Conservation (phyloP, 2,888 invertebrate species). For the Metalampra italica region DNA sequence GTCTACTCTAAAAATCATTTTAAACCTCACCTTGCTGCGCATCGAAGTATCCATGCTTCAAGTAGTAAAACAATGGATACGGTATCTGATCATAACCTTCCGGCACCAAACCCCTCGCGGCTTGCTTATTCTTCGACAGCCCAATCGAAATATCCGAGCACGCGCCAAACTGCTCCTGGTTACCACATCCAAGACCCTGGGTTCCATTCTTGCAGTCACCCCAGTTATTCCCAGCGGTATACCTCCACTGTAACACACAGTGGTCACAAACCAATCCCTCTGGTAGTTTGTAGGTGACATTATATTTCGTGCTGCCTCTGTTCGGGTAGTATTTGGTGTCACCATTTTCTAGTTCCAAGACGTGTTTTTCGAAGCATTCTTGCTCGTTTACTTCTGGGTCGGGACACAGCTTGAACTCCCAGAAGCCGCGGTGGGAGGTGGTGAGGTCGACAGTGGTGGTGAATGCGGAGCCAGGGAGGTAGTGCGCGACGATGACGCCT, state of each 20-base stretch:
- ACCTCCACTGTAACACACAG: slow-evolving; percentile 92
- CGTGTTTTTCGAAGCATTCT: slow-evolving; percentile 84
- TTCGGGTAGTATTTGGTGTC: slow-evolving; percentile 83
- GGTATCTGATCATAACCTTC: slow-evolving; percentile 31
- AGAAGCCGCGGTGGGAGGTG: slow-evolving; percentile 90
- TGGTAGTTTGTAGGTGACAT: slow-evolving; percentile 80
- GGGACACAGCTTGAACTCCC: slow-evolving; percentile 89
- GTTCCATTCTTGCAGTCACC: slow-evolving; percentile 83
- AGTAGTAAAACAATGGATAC: slow-evolving; percentile 24
- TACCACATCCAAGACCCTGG: slow-evolving; percentile 88
- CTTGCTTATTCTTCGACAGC: slow-evolving; percentile 29
- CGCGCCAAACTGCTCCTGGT: slow-evolving; percentile 90
- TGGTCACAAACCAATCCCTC: slow-evolving; percentile 83
- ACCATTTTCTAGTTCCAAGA: slow-evolving; percentile 76
- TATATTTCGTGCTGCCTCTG: slow-evolving; percentile 83
- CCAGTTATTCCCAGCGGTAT: slow-evolving; percentile 91
- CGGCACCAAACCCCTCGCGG: slow-evolving; percentile 16
- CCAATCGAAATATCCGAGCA: slow-evolving; percentile 88
- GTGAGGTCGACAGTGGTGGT: slow-evolving; percentile 86
- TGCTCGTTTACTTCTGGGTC: slow-evolving; percentile 83
- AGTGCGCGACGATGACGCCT: slow-evolving; percentile 85
- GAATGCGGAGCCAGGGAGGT: slow-evolving; percentile 81
- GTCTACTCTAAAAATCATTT: slow-evolving; percentile 1
- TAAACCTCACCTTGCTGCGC: slow-evolving; percentile 23
- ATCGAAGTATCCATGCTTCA: slow-evolving; percentile 33